A percentile compares a stretch with the other conserved stretches of the same genome.
These are phyloP conservation scores for Pteria penguin DNA, from an alignment of 2,888 invertebrate genomes.

Conservation along the genomic window DNA sequence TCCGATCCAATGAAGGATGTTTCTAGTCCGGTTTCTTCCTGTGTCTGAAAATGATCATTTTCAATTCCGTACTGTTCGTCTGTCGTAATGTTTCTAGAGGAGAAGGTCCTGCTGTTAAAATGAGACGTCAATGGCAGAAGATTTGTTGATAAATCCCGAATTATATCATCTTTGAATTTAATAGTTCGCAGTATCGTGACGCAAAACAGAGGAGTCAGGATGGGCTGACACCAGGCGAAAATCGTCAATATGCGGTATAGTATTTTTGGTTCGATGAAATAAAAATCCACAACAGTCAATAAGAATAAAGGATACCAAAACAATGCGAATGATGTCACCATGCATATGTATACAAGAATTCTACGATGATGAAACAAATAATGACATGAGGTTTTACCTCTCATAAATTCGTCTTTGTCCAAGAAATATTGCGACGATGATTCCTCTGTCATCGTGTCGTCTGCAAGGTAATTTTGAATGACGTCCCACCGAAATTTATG, in stretches of 20 bases:
- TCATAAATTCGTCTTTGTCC: background rate
- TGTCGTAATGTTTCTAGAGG: background rate
- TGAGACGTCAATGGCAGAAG: constrained; percentile 64
- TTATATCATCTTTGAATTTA: constrained; percentile 56
- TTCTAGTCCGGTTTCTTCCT: background rate
- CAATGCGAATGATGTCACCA: constrained; percentile 84
- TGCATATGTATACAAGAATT: constrained; percentile 63
- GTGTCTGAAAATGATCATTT: background rate
- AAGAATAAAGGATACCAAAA: constrained; percentile 96
- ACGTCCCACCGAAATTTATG: constrained; percentile 63
- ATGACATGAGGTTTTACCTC: background rate
- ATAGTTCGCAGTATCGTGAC: constrained; percentile 70
- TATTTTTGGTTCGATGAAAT: constrained; percentile 66
- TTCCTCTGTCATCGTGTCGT: constrained; percentile 41
- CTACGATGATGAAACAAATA: constrained; percentile 62
- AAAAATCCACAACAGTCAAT: constrained; percentile 85
- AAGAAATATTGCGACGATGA: constrained; percentile 17
- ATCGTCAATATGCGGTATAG: constrained; percentile 78
- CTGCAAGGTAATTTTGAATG: constrained; percentile 63
- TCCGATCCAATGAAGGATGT: background rate
- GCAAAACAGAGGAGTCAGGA: constrained; percentile 76
- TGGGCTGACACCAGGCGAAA: constrained; percentile 77
- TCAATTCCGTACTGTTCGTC: background rate
- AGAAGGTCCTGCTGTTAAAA: constrained; percentile 35
- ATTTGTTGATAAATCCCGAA: constrained; percentile 64